Evolutionary conservation across 2,797 vertebrate genomes (phyloP).

Genomic region (Hydrolagus colliei): DNA sequence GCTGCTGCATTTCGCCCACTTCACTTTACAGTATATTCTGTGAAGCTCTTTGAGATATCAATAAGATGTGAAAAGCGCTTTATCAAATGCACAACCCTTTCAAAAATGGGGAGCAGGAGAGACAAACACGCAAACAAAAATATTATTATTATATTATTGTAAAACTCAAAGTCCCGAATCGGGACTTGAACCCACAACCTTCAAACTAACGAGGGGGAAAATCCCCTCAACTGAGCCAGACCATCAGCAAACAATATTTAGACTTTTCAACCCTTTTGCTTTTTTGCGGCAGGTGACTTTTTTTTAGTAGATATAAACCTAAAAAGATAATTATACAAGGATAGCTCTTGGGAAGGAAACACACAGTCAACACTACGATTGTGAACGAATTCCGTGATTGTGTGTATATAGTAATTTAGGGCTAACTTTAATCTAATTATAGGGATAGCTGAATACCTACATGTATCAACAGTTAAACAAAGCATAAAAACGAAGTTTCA

Average conservation of each 20-base stretch:
- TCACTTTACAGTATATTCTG: too few relatives aligned
- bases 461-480: constrained; percentile 20
- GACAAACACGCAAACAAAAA: too few relatives aligned
- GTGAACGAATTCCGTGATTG: not conserved
- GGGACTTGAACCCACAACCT: too few relatives aligned
- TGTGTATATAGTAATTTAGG: constrained; percentile 29
- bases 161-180: too few relatives aligned
- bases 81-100: too few relatives aligned
- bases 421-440: constrained; percentile 30
- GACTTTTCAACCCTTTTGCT: constrained; percentile 22
- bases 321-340: constrained; percentile 1
- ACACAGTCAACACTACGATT: not conserved
- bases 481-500: not conserved
- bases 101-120: too few relatives aligned
- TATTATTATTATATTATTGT: too few relatives aligned
- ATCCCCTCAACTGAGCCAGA: too few relatives aligned
- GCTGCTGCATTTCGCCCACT: too few relatives aligned
- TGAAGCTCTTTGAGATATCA: too few relatives aligned
- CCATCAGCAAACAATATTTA: not conserved
- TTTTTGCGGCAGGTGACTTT: not conserved
- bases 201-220: too few relatives aligned
- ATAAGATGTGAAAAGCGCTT: too few relatives aligned
- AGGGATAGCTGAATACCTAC: not conserved
- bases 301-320: not conserved
- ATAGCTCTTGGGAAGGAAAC: not conserved